Percentiles rank a stretch among this genome's conserved stretches.
Evolutionary conservation across 1,140 invertebrate species (phyloP).

Genomic region (Habropoda laboriosa): DNA sequence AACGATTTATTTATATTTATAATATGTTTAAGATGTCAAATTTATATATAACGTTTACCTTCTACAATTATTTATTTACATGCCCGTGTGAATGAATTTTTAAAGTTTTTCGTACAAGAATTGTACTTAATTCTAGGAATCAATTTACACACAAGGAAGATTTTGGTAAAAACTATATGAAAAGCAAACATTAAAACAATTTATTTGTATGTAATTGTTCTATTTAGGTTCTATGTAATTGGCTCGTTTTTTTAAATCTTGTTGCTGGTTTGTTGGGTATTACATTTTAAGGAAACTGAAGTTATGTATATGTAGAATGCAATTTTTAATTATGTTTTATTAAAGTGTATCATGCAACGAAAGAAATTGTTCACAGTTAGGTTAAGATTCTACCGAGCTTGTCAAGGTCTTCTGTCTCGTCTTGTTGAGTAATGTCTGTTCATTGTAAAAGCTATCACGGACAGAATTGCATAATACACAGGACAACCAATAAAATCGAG

Average conservation of each 20-base stretch:
- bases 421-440: slow-evolving; percentile 50
- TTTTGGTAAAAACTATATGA: no score
- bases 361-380: slow-evolving; percentile 24
- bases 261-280: no score
- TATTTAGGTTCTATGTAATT: no score
- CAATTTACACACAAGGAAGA: no score
- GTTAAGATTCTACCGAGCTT: slow-evolving; percentile 20
- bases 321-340: background rate
- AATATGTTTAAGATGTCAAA: background rate
- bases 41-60: background rate
- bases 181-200: no score
- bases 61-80: background rate
- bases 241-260: no score
- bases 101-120: no score
- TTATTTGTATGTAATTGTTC: no score
- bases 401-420: slow-evolving; percentile 42
- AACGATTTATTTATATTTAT: background rate
- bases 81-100: no score
- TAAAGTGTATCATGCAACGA: background rate
- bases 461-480: slow-evolving; percentile 50
- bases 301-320: background rate
- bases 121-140: no score
- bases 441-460: slow-evolving; percentile 42
- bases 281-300: background rate
- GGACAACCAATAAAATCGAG: slow-evolving; percentile 27